Base-by-base conservation (phyloP, 2,113 vertebrate species). In the Rhinogobius similis region DNA sequence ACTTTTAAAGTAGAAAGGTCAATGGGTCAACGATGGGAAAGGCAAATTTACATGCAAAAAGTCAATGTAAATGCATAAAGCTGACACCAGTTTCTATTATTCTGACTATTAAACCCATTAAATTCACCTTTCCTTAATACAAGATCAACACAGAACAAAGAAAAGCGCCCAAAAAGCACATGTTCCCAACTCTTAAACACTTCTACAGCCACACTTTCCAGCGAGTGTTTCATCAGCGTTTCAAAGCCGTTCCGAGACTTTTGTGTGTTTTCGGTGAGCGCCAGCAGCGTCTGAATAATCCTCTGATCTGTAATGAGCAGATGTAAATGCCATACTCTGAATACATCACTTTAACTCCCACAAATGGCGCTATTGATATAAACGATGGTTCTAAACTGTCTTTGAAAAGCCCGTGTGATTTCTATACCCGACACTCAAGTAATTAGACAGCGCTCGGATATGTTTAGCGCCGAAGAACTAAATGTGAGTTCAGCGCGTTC, bases 261-360 rank as follows among this genome's bases (percentile, higher is more conserved):
- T n/a, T n/a, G n/a, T n/a, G n/a, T n/a, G n/a, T n/a, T n/a, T n/a
- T n/a, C n/a, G n/a, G n/a, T n/a, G n/a, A n/a, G n/a, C n/a, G n/a
- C n/a, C 79, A 73, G 46, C 6, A 29, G n/a, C 50, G 70, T 79
- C 73, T 85, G 76, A 90, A 87, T 86, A 84, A 87, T 91, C 71
- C 88, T 86, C 48, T 78, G 63, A 65, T 71, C 72, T 73, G 70
- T 85, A 81, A 85, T 69, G 53, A 79, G 64, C 75, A 85, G 77
- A 85, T 85, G n/a, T n/a, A n/a, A n/a, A n/a, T n/a, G n/a, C n/a
- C n/a, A n/a, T n/a, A n/a, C n/a, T n/a, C n/a, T n/a, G 64, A 78
- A 41, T 52, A 68, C 48, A 61, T 72, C 53, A 46, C 55, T 70
- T 65, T 55, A 61, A 67, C 69, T 32, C 44, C 72, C n/a, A n/a